Evolutionary conservation across 1,140 invertebrate genomes (phyloP), one percentile per base, ranked within the genome.

Genomic region (Drosophila obscura): DNA sequence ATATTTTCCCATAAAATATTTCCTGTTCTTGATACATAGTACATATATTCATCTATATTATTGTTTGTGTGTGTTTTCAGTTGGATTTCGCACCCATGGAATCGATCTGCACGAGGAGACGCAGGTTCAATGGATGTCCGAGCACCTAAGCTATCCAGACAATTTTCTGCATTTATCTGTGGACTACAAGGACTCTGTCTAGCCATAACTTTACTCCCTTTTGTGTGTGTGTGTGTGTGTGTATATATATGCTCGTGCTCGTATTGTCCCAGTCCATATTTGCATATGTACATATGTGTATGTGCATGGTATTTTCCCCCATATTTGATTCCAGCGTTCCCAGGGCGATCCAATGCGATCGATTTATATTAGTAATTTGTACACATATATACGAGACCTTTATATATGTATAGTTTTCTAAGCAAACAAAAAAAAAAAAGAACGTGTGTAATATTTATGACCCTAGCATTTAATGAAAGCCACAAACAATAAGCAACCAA

Each of bases 121-220:
- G n/a, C 97, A 98, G 4, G 84, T 99, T 6, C 96, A 99, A 89
- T 99, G 98, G 98, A 94, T 99, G 90, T 98, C 97, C 13, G 97
- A 99, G 93, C 98, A 99, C 92, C 93, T 99, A 55, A 99, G 98
- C 92, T 99, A 99, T 93, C 98, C 98, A 3, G 99, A 99, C 92
- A 99, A 99, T 93, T 99, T 99, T 93, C 93, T 99, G 67, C 98
- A 99, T 94, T 93, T 97, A 77, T 95, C 94, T 81, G 81, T 96
- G 15, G 73, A 82, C 49, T 92, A 87, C 63, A 64, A 78, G 62
- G 75, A 48, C 19, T 1, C 19, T 60, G 44, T 52, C 13, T 84
- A 80, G 71, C 28, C 15, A 43, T 48, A 50, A 45, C 28, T 31
- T 55, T 41, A 45, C 13, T 41, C 16, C 24, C 13, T 51, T 19